Conservation (phyloP, 2,113 vertebrate species). For the Orthonyx spaldingii region DNA sequence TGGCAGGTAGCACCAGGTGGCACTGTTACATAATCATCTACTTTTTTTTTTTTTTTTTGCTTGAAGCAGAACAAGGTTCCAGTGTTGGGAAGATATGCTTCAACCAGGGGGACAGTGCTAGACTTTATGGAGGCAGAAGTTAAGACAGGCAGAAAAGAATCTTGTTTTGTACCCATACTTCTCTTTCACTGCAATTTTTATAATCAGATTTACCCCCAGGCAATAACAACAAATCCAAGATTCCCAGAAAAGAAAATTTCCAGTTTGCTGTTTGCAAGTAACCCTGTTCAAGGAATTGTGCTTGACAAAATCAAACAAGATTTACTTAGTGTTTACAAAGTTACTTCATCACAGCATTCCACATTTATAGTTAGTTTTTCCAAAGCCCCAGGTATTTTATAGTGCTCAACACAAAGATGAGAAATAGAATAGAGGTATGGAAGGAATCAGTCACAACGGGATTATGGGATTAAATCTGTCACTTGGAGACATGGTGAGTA, state of each 20-base stretch:
- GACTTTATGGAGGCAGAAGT: not conserved
- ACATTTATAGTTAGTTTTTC: not conserved
- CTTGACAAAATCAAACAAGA: not conserved
- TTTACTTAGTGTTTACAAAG: not conserved
- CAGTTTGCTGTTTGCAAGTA: not conserved
- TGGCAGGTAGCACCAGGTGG: constrained; percentile 60
- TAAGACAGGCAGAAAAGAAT: not conserved
- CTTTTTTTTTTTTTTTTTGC: not conserved
- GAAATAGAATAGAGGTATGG: not conserved
- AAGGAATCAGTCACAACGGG: not conserved
- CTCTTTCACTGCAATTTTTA: not conserved
- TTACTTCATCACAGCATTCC: not conserved
- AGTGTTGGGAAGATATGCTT: not conserved
- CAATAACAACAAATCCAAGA: not conserved
- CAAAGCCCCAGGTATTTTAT: not conserved
- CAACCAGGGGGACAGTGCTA: rapidly evolving
- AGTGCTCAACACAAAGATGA: not conserved
- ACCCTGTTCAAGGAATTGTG: not conserved
- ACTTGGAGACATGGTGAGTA: not conserved
- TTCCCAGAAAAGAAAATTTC: not conserved
- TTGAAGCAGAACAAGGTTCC: not conserved
- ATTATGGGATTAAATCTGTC: not conserved
- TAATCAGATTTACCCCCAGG: not conserved
- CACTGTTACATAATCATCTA: constrained; percentile 51
- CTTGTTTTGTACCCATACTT: not conserved